Conservation (phyloP, 1,140 invertebrate genomes). For the Drosophila pseudoananassae region DNA sequence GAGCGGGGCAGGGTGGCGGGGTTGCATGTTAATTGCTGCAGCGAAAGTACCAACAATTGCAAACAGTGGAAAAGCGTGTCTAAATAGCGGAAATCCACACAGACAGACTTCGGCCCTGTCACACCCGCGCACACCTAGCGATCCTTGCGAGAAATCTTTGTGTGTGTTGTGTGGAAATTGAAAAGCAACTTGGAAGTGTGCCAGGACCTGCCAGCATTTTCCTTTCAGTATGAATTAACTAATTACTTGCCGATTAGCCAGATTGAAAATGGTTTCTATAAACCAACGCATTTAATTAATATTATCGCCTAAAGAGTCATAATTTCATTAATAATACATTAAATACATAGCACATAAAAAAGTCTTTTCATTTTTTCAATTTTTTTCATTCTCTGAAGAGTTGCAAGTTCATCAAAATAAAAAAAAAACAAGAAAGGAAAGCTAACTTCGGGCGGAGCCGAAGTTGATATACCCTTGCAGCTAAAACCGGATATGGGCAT, state of each 20-base stretch:
- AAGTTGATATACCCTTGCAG: no score
- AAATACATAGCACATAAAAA: no score
- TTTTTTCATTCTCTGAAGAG: no score
- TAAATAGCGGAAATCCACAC: conserved; percentile 69
- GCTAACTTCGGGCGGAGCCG: no score
- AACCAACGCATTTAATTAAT: neutral
- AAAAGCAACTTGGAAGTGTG: conserved; percentile 51
- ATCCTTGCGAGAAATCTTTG: conserved; percentile 20
- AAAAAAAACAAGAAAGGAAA: no score
- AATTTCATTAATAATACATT: no score
- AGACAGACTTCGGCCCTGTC: conserved; percentile 19
- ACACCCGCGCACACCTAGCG: conserved; percentile 16
- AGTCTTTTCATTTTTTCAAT: no score
- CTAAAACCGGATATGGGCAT: no score
- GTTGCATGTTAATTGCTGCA: conserved; percentile 78
- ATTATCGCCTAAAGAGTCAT: neutral
- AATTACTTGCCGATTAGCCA: conserved; percentile 19
- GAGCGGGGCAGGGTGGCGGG: conserved; percentile 10
- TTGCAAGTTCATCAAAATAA: no score
- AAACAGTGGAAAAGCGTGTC: conserved; percentile 72
- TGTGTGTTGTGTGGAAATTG: conserved; percentile 59
- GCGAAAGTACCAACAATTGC: conserved; percentile 48
- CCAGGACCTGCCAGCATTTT: conserved; percentile 4
- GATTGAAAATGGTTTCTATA: neutral
- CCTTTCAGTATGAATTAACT: conserved; percentile 14